These are phyloP conservation scores for Cinclus cinclus DNA, from an alignment of 2,113 vertebrate genomes.

Conservation along the genomic window DNA sequence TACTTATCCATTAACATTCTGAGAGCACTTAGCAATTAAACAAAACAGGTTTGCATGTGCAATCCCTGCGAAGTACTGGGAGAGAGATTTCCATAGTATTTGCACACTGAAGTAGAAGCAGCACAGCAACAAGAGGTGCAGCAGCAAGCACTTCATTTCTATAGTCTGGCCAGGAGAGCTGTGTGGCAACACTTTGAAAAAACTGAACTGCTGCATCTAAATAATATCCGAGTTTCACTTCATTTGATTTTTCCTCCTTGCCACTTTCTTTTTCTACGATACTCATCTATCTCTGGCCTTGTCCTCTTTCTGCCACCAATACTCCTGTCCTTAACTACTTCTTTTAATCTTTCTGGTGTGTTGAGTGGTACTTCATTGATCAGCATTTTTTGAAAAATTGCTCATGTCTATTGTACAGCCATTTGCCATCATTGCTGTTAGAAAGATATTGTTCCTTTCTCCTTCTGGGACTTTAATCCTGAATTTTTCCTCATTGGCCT, in stretches of 20 bases:
- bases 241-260: not conserved
- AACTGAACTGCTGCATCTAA: not conserved
- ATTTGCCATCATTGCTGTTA: not conserved
- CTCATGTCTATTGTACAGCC: not conserved
- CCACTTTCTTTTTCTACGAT: not conserved
- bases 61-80: not conserved
- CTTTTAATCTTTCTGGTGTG: not conserved
- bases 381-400: not conserved
- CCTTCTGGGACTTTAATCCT: not conserved
- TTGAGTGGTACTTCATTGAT: not conserved
- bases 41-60: not conserved
- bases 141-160: not conserved
- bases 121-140: not conserved
- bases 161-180: not conserved
- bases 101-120: not conserved
- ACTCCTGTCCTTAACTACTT: not conserved
- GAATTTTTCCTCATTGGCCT: not conserved
- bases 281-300: fast-evolving
- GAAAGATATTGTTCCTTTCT: not conserved
- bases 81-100: not conserved
- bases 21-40: constrained; percentile 17
- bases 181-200: not conserved
- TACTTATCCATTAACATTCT: constrained; percentile 40
- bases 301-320: not conserved
- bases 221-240: not conserved